These are phyloP conservation scores for Anastrepha ludens DNA, from an alignment of 1,140 invertebrate species.

Conservation along the genomic window DNA sequence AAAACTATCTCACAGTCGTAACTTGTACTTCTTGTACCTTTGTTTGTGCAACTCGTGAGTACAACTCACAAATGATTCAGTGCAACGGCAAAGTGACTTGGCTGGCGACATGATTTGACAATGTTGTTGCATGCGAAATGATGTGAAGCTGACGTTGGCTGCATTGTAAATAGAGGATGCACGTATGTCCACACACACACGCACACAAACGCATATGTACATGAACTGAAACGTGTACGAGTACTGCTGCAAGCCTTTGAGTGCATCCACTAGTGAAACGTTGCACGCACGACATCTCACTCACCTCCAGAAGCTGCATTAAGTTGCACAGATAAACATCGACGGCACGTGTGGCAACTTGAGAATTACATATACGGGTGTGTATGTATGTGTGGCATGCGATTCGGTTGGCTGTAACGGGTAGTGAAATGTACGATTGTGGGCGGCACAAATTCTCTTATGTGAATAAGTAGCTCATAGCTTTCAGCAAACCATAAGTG, in stretches of 20 bases:
- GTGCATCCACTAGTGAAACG: too few species aligned
- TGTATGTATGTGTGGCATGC: too few species aligned
- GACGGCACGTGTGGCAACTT: too few species aligned
- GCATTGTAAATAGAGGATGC: slow-evolving; percentile 20
- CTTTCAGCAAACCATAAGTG: neutral
- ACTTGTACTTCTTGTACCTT: neutral
- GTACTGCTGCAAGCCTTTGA: too few species aligned
- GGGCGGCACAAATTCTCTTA: neutral
- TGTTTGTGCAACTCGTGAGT: neutral
- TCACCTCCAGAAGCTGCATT: neutral
- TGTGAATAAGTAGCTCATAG: neutral
- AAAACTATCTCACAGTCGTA: neutral
- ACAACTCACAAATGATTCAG: neutral
- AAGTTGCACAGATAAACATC: too few species aligned
- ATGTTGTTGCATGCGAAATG: slow-evolving; percentile 45
- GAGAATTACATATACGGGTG: too few species aligned
- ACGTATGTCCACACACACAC: neutral
- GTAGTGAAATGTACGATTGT: too few species aligned
- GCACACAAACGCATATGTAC: neutral
- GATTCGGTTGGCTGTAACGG: too few species aligned
- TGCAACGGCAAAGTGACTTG: slow-evolving; percentile 37
- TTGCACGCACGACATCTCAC: neutral
- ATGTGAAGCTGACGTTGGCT: slow-evolving; percentile 1
- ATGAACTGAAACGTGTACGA: neutral
- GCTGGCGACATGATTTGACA: slow-evolving; percentile 50